Conservation (phyloP, 2,113 vertebrate species). For the Poecile atricapillus region DNA sequence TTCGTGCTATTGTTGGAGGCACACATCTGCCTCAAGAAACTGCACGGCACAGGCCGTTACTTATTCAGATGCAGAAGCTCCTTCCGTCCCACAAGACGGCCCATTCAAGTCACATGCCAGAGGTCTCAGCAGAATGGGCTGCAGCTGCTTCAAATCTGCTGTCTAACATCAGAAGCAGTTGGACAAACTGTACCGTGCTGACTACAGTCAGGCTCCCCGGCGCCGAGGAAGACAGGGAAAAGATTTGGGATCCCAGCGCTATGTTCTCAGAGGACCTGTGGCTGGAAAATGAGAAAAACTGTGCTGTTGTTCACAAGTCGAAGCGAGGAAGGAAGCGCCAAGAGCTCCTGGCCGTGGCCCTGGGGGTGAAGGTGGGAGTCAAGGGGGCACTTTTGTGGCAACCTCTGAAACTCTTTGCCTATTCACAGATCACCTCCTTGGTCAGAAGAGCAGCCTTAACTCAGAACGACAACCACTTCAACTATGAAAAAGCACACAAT, state of each 20-base stretch:
- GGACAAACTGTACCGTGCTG: constrained; percentile 61
- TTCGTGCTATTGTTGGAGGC: constrained; percentile 85
- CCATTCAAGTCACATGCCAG: constrained; percentile 82
- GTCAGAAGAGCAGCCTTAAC: constrained; percentile 88
- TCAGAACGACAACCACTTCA: constrained; percentile 89
- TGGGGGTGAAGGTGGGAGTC: constrained; percentile 88
- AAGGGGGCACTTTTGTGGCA: constrained; percentile 89
- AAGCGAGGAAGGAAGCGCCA: constrained; percentile 86
- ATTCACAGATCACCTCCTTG: constrained; percentile 94
- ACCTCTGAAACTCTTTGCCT: constrained; percentile 95
- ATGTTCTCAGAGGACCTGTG: constrained; percentile 76
- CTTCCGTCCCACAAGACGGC: constrained; percentile 74
- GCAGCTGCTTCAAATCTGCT: constrained; percentile 80
- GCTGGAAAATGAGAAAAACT: constrained; percentile 77
- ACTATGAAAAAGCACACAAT: constrained; percentile 97
- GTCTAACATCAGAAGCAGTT: constrained; percentile 77
- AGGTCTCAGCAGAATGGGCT: constrained; percentile 82
- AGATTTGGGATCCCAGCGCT: constrained; percentile 70
- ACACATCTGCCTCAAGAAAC: constrained; percentile 82
- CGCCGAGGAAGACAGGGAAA: constrained; percentile 73
- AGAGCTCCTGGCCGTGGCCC: constrained; percentile 88
- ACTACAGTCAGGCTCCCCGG: constrained; percentile 57
- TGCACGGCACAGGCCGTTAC: constrained; percentile 74
- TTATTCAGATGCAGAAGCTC: constrained; percentile 82
- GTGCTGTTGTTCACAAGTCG: constrained; percentile 78